Evolutionary conservation across 2,888 invertebrate genomes (phyloP), one percentile per base, ranked within the genome.

Genomic region (Gasteruption jaculator): DNA sequence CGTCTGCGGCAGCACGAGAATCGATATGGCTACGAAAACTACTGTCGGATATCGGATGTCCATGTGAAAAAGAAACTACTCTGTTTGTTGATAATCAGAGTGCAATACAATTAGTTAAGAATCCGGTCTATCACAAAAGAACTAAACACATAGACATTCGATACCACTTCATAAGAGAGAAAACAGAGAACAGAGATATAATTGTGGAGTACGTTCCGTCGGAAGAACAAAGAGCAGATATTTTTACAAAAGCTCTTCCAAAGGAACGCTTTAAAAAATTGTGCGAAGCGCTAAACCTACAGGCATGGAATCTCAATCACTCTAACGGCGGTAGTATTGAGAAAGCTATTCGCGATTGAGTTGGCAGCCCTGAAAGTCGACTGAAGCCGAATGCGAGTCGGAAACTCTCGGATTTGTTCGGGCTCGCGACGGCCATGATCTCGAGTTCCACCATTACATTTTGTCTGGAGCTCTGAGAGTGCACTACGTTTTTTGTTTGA

Each of bases 101-200:
- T 7, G 45, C 48, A 1, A 46, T 52, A 5, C 40, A 41, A 11
- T 29, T 58, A 20, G 38, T 49, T 1, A 45, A 45, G 8, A 52
- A 56, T 39, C 43, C 48, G 1, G 46, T 42, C 11, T 46, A 41
- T 8, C 48, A 54, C 16, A 45, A 38, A 11, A 5, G 54, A 11
- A 54, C 49, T 0, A 58, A 54, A n/a, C 57, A 57, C 15, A 57
- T 57, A 19, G 48, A 48, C 19, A 21, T 56, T 3, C 16, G 35
- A 6, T 40, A 39, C 24, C 44, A 52, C 14, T 56, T 46, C 25
- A 34, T 54, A 1, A 26, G 53, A 5, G 46, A 54, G 27, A 46
- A 41, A 35, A 25, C 31, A 5, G 15, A 27, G 3, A 33, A 41
- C 1, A 36, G 29, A 16, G 29, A 38, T 14, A 24, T 56, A 2